These are phyloP conservation scores for Leptopilina myrica DNA, from an alignment of 2,888 invertebrate genomes.

Conservation along the genomic window DNA sequence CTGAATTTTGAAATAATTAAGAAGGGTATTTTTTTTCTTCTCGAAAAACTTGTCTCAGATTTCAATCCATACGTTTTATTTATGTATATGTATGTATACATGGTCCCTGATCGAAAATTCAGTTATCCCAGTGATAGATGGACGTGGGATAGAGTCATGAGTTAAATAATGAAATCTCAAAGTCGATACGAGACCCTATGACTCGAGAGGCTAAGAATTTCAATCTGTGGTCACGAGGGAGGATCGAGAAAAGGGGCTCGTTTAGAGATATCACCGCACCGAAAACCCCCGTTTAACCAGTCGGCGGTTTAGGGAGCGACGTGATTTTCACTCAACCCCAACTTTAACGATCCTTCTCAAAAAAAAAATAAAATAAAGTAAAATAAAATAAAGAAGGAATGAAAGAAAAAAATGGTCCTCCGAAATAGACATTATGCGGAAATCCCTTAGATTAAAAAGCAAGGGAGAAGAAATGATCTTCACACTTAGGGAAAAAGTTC, in stretches of 20 bases:
- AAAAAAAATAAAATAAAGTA: too few species aligned
- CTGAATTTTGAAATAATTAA: constrained; percentile 16
- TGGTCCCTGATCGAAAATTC: constrained; percentile 34
- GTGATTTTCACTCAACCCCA: constrained; percentile 66
- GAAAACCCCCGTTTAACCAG: constrained; percentile 56
- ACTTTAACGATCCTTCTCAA: constrained; percentile 34
- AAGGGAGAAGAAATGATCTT: not conserved
- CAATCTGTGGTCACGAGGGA: constrained; percentile 75
- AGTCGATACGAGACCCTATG: constrained; percentile 60
- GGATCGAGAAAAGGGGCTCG: constrained; percentile 61
- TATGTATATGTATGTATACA: not conserved
- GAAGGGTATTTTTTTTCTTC: not conserved
- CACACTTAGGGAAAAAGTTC: not conserved
- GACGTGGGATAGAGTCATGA: constrained; percentile 62
- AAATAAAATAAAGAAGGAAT: too few species aligned
- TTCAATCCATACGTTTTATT: constrained; percentile 11
- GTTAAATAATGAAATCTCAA: constrained; percentile 74
- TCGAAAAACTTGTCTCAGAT: constrained; percentile 10
- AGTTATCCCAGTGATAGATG: constrained; percentile 60
- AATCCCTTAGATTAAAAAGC: constrained; percentile 32
- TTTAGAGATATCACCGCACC: constrained; percentile 62
- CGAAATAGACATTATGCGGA: constrained; percentile 2
- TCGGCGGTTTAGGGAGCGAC: constrained; percentile 64
- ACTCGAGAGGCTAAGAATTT: constrained; percentile 71
- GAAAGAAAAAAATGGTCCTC: not conserved